Base-by-base conservation (phyloP, 2,113 vertebrate species). In the Pelusios castaneus region DNA sequence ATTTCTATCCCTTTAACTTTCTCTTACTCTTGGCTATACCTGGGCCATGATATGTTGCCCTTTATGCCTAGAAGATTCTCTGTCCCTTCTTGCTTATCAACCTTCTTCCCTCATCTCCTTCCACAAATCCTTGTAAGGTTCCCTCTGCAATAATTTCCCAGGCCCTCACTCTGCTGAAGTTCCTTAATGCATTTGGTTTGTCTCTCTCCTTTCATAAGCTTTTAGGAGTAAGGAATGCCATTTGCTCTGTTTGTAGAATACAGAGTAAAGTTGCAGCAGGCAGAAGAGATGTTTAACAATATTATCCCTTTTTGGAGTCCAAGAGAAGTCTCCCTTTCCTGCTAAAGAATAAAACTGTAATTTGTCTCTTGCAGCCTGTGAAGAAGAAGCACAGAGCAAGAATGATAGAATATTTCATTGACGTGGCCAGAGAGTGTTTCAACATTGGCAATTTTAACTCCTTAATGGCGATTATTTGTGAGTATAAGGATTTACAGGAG, bases 401-500 rank as follows among this genome's bases (percentile, higher is more conserved):
- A 87, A 98, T 99, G 97, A 98, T 99, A 5, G 99, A 99, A 92
- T 99, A 99, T 98, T 99, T 99, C 98, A 99, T 99, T 6, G 99
- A 99, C 0, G 99, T 99, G 81, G 99, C 99, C 8, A 98, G 99
- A 1, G 99, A 99, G 82, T 99, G 99, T 96, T 99, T 99, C 96
- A 99, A 99, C 97, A 99, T 99, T 12, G 99, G 99, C 92, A 99
- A 99, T 98, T 99, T 99, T 78, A 99, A 99, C 97, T 99, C 99
- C 81, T 98, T 99, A 95, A 99, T 99, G 99, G 99, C 99, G 54
- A 99, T 99, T 94, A 99, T 99, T 91, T 99, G 99, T 99, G 96
- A 99, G 99, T 99, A 75, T 94, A 79, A 91, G 11, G 41, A 38
- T 25, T 75, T 43, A 41, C 3, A 6, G 43, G 45, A 49, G 19